phyloP scores from a whole-genome alignment of 2,888 invertebrate genomes.

The Synergus umbraculus region DNA sequence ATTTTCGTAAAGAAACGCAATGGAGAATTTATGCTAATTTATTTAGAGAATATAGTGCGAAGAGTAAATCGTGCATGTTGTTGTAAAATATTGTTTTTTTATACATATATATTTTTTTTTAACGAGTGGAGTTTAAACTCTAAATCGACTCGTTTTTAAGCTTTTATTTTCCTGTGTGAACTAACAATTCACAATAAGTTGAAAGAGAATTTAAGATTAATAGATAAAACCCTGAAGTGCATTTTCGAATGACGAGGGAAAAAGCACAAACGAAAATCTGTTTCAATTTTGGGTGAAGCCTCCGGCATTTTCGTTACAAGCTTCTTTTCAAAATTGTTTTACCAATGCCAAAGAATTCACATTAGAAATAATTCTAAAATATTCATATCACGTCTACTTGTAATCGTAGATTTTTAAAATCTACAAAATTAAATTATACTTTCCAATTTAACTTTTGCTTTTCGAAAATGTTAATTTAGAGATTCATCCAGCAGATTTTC shows the following conservation, averaged over 20 bases:
- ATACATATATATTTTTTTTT: slow-evolving; percentile 18
- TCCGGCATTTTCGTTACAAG: not conserved
- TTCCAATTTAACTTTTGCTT: not conserved
- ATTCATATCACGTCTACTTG: not conserved
- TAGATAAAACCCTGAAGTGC: not conserved
- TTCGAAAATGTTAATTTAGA: not conserved
- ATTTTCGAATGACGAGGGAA: slow-evolving; percentile 2
- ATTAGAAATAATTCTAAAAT: not conserved
- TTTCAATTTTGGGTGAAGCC: not conserved
- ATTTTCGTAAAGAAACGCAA: slow-evolving; percentile 1
- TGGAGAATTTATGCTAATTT: slow-evolving; percentile 31
- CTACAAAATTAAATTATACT: not conserved
- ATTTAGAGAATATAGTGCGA: slow-evolving; percentile 37
- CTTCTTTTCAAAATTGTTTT: not conserved
- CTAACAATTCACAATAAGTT: slow-evolving; percentile 16
- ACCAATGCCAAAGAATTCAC: not conserved
- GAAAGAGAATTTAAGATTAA: slow-evolving; percentile 6
- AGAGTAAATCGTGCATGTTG: slow-evolving; percentile 39
- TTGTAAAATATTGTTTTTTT: slow-evolving; percentile 40
- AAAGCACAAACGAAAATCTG: slow-evolving; percentile 37
- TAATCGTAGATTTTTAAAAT: not conserved
- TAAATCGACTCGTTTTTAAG: slow-evolving; percentile 10
- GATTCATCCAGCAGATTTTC: slow-evolving; percentile 21
- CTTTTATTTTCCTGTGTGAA: slow-evolving; percentile 16
- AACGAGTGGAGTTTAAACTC: slow-evolving; percentile 19